These are phyloP conservation scores for Trachymyrmex cornetzi DNA, from an alignment of 1,140 invertebrate species.

Conservation along the genomic window DNA sequence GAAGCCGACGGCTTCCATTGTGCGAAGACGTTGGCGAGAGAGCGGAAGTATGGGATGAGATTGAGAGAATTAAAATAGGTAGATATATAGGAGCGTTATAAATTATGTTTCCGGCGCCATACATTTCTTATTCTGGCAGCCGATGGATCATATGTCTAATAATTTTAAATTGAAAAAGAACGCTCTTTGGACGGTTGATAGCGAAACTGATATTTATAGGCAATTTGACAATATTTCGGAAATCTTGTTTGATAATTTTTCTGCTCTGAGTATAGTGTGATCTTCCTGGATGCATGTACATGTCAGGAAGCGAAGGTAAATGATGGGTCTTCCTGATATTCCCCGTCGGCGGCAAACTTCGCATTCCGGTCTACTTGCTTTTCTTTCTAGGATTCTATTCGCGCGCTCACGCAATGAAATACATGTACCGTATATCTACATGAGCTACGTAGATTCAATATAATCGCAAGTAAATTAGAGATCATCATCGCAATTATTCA, in stretches of 20 bases:
- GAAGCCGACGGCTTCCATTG: constrained; percentile 51
- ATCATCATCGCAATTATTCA: constrained; percentile 61
- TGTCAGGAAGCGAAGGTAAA: constrained; percentile 27
- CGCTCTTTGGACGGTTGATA: not conserved
- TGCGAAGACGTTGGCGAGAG: constrained; percentile 1
- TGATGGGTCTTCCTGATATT: constrained; percentile 25
- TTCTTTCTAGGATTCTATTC: constrained; percentile 37
- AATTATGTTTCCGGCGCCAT: constrained; percentile 27
- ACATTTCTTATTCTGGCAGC: not conserved
- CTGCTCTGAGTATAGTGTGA: not conserved
- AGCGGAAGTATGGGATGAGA: constrained; percentile 38
- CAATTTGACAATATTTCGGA: not conserved
- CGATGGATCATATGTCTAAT: not conserved
- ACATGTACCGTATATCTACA: not conserved
- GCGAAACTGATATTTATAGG: not conserved
- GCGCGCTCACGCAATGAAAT: constrained; percentile 49
- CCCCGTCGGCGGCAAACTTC: constrained; percentile 42
- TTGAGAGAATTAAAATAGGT: constrained; percentile 38
- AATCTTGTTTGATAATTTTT: not conserved
- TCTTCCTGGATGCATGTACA: not conserved
- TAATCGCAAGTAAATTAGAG: constrained; percentile 57
- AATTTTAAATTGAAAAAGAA: not conserved
- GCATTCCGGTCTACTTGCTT: constrained; percentile 26
- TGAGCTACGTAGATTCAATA: constrained; percentile 12
- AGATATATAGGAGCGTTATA: constrained; percentile 19